Conservation (phyloP, 2,888 invertebrate genomes). For the Phengaris alcon region DNA sequence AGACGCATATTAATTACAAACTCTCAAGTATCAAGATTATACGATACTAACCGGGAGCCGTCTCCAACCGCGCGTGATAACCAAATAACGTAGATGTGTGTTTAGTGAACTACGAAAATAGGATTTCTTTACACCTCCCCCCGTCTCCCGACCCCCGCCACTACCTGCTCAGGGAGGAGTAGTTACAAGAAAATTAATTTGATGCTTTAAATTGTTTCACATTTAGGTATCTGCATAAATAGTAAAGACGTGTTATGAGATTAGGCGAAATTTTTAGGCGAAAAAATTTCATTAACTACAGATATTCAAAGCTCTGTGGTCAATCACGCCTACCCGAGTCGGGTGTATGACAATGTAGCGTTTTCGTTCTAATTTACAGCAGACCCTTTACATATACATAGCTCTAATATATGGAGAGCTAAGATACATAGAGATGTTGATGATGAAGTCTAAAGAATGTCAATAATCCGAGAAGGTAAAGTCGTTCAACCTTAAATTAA, state of each 20-base stretch:
- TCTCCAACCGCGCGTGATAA: constrained; percentile 70
- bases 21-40: constrained; percentile 54
- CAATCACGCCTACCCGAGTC: too few relatives aligned
- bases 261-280: too few relatives aligned
- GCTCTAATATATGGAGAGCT: too few relatives aligned
- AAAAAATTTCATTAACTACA: too few relatives aligned
- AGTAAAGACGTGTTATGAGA: too few relatives aligned
- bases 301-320: too few relatives aligned
- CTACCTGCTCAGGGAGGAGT: background rate
- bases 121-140: constrained; percentile 66
- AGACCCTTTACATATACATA: too few relatives aligned
- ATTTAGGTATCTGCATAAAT: too few relatives aligned
- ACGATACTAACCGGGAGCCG: constrained; percentile 61
- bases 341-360: too few relatives aligned
- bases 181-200: constrained; percentile 4
- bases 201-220: background rate
- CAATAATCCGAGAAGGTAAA: background rate
- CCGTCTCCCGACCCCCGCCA: constrained; percentile 32
- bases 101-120: constrained; percentile 79
- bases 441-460: background rate
- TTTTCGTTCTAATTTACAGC: too few relatives aligned
- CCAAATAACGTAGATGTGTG: constrained; percentile 68
- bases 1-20: constrained; percentile 16
- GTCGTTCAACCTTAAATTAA: constrained; percentile 9
- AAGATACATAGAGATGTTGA: too few relatives aligned